phyloP scores from a whole-genome alignment of 2,797 vertebrate genomes.

The Hemibagrus guttatus region DNA sequence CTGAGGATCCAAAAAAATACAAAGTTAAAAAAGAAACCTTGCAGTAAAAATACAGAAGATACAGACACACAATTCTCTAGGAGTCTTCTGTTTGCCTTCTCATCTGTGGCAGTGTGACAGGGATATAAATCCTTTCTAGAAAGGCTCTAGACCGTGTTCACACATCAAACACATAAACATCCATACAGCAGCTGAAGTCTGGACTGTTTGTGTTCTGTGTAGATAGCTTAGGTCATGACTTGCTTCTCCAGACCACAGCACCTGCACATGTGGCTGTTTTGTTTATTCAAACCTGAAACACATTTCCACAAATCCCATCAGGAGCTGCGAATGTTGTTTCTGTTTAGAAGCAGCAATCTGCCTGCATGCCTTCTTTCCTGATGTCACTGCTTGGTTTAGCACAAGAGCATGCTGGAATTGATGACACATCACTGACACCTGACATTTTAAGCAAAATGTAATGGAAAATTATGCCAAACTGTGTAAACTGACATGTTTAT shows the following conservation, averaged over 20 bases:
- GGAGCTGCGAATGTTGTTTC: constrained; percentile 16
- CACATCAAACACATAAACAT: not conserved
- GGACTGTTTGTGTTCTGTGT: constrained; percentile 6
- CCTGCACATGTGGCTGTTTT: constrained; percentile 35
- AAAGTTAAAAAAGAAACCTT: not conserved
- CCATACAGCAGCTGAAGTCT: not conserved
- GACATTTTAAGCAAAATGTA: not conserved
- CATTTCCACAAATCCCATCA: constrained; percentile 1
- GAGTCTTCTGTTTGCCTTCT: not conserved
- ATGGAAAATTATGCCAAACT: not conserved
- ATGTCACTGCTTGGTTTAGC: constrained; percentile 26
- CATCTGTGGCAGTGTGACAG: not conserved
- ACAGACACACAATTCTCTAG: not conserved
- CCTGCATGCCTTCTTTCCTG: not conserved
- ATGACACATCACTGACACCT: constrained; percentile 18
- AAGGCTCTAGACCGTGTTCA: not conserved
- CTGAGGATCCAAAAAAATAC: not conserved
- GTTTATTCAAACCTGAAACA: constrained; percentile 18
- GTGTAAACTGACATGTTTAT: no score
- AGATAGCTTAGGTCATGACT: constrained; percentile 7
- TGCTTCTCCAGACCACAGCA: not conserved
- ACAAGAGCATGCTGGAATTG: not conserved
- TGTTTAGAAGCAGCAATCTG: constrained; percentile 8
- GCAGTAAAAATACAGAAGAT: not conserved
- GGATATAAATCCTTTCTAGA: constrained; percentile 10